These are phyloP conservation scores for Opisthocomus hoazin DNA, from an alignment of 2,113 vertebrate genomes.

Conservation along the genomic window DNA sequence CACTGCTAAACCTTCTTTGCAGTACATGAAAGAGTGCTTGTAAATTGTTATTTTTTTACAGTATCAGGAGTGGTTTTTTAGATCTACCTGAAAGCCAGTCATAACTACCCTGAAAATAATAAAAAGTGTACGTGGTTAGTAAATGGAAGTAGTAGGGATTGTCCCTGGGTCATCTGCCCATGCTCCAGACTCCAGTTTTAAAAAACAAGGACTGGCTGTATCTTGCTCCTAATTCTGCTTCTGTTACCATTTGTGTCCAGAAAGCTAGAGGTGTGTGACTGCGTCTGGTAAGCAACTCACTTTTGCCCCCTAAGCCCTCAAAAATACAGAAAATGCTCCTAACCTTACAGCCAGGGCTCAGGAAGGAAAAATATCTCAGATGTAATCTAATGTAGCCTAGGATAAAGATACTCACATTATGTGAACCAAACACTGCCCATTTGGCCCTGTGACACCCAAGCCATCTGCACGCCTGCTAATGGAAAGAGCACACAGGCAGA, in stretches of 20 bases:
- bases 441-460: neutral
- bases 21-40: neutral
- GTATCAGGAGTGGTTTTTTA: neutral
- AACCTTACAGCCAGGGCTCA: neutral
- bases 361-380: neutral
- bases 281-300: neutral
- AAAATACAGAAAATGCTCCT: neutral
- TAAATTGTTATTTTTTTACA: neutral
- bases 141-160: neutral
- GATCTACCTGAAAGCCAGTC: neutral
- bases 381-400: neutral
- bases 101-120: neutral
- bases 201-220: neutral
- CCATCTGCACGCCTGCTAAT: neutral
- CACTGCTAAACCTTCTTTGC: neutral
- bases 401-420: neutral
- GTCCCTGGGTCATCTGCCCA: neutral
- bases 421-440: neutral
- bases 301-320: neutral
- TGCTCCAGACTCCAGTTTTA: neutral
- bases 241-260: neutral
- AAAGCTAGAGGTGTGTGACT: neutral
- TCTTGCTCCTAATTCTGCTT: neutral
- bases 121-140: neutral
- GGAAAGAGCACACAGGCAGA: neutral